phyloP scores from a whole-genome alignment of 2,797 vertebrate genomes.

The Coregonus sp. region DNA sequence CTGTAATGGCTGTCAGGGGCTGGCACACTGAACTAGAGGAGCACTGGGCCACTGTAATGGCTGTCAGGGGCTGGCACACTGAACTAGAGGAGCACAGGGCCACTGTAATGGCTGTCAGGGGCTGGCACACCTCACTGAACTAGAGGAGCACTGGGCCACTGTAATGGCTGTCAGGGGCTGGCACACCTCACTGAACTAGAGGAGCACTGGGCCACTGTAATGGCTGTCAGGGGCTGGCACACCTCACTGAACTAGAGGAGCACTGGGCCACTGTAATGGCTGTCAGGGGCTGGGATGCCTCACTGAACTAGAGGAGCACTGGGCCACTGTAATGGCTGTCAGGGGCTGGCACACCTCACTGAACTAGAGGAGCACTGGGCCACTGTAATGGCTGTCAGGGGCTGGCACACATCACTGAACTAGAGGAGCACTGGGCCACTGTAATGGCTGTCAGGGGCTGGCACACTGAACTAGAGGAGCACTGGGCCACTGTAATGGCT shows the following conservation, averaged over 20 bases:
- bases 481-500: conserved; percentile 47
- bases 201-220: not conserved
- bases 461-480: conserved; percentile 62
- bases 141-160: conserved; percentile 64
- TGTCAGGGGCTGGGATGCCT: no score
- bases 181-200: no score
- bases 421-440: no score
- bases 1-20: conserved; percentile 61
- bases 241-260: conserved; percentile 57
- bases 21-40: conserved; percentile 61
- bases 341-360: conserved; percentile 60
- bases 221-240: conserved; percentile 69
- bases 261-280: conserved; percentile 50
- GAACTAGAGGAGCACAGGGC: no score
- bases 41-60: conserved; percentile 52
- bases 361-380: conserved; percentile 61
- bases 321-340: conserved; percentile 48
- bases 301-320: no score
- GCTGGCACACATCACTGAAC: no score
- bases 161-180: not conserved
- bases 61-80: no score
- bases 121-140: conserved; percentile 59
- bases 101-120: conserved; percentile 58
- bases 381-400: conserved; percentile 13
- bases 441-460: conserved; percentile 64